phyloP scores from a whole-genome alignment of 2,888 invertebrate species.

The Rugalucina vietnamica region DNA sequence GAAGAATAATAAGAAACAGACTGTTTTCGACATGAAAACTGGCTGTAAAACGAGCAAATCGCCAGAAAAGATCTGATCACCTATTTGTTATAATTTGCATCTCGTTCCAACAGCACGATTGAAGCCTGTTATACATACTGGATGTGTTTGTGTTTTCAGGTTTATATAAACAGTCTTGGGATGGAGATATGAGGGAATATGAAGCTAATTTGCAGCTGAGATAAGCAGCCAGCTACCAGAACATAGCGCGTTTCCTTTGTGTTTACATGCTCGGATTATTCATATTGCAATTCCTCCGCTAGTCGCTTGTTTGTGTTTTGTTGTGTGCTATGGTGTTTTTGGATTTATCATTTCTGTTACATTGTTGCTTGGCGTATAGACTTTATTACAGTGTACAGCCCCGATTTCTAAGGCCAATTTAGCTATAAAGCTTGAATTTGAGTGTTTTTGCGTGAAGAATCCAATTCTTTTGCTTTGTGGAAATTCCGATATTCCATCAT shows the following conservation, averaged over 20 bases:
- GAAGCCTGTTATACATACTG: background rate
- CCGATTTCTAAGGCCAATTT: no score
- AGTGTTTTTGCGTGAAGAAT: no score
- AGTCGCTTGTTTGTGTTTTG: no score
- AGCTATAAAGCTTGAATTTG: no score
- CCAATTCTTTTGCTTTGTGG: no score
- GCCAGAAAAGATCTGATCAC: background rate
- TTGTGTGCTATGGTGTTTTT: constrained; percentile 1
- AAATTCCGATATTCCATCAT: no score
- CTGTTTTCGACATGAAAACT: background rate
- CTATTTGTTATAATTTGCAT: background rate
- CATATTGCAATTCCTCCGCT: background rate
- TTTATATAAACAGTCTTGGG: background rate
- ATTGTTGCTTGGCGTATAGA: no score
- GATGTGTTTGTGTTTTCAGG: constrained; percentile 1
- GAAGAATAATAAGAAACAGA: background rate
- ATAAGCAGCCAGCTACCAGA: background rate
- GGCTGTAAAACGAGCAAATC: background rate
- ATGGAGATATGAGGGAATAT: background rate
- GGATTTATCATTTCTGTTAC: no score
- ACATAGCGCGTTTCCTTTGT: constrained; percentile 1
- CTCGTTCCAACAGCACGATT: background rate
- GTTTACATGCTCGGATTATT: constrained; percentile 1
- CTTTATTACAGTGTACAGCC: no score
- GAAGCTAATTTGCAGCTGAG: background rate